Conservation (phyloP, 2,797 vertebrate genomes). For the Alauda arvensis region DNA sequence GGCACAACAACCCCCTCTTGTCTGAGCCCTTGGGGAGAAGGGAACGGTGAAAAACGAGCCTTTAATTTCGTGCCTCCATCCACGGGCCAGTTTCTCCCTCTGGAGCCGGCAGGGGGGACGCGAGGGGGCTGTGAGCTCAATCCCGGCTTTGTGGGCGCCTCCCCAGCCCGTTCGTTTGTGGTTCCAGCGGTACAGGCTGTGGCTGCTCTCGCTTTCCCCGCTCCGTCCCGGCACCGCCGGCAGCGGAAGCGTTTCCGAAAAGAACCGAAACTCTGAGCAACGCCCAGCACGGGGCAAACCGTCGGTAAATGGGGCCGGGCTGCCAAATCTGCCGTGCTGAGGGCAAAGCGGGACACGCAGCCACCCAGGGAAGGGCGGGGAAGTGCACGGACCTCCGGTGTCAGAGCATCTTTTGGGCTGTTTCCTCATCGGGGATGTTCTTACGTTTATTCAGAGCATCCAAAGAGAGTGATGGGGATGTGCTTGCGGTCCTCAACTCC, state of each 20-base stretch:
- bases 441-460: background rate
- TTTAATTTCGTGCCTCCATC: background rate
- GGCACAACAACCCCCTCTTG: background rate
- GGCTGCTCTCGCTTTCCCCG: background rate
- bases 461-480: background rate
- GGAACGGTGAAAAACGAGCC: background rate
- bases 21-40: background rate
- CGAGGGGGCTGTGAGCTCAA: background rate
- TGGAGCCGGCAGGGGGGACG: background rate
- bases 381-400: rapidly evolving
- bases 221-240: background rate
- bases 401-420: background rate
- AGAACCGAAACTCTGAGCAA: background rate
- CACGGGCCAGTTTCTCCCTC: background rate
- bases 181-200: background rate
- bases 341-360: rapidly evolving
- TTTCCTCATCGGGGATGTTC: rapidly evolving
- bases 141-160: background rate
- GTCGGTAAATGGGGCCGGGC: rapidly evolving
- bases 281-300: rapidly evolving
- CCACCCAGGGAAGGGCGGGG: background rate
- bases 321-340: rapidly evolving
- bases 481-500: rapidly evolving
- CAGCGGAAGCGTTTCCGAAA: background rate
- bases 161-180: background rate